These are phyloP conservation scores for Pangasius djambal DNA, from an alignment of 2,797 vertebrate genomes.

Conservation along the genomic window DNA sequence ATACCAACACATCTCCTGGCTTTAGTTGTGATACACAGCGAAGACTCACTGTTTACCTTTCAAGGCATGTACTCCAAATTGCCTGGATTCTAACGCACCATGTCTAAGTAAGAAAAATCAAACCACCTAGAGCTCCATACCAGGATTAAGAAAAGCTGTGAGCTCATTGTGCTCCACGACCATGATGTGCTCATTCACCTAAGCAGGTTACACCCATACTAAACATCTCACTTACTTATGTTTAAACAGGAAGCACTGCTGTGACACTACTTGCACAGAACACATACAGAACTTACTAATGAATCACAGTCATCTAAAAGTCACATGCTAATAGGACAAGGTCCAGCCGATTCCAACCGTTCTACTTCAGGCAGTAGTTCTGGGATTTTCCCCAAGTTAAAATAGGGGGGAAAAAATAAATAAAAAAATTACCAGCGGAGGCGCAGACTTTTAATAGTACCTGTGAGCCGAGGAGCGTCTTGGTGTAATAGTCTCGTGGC, in stretches of 20 bases:
- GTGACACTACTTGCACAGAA: background rate
- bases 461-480: constrained; percentile 97
- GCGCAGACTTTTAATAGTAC: constrained; percentile 67
- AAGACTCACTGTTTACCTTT: background rate
- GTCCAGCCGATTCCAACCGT: background rate
- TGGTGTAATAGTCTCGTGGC: constrained; percentile 98
- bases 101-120: background rate
- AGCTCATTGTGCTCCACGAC: background rate
- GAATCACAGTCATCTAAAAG: constrained; percentile 40
- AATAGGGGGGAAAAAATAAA: background rate
- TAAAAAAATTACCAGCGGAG: background rate
- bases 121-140: background rate
- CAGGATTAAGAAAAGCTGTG: background rate
- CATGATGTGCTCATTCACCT: background rate
- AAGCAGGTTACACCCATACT: background rate
- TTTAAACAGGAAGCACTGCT: background rate
- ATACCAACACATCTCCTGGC: background rate
- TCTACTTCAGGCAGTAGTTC: background rate
- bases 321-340: constrained; percentile 27
- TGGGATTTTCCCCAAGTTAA: background rate
- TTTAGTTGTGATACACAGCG: background rate
- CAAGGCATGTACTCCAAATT: background rate
- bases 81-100: background rate
- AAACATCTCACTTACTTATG: background rate
- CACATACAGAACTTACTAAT: background rate